Evolutionary conservation across 2,113 vertebrate genomes (phyloP), one percentile per base, ranked within the genome.

Genomic region (Paratilapia polleni): DNA sequence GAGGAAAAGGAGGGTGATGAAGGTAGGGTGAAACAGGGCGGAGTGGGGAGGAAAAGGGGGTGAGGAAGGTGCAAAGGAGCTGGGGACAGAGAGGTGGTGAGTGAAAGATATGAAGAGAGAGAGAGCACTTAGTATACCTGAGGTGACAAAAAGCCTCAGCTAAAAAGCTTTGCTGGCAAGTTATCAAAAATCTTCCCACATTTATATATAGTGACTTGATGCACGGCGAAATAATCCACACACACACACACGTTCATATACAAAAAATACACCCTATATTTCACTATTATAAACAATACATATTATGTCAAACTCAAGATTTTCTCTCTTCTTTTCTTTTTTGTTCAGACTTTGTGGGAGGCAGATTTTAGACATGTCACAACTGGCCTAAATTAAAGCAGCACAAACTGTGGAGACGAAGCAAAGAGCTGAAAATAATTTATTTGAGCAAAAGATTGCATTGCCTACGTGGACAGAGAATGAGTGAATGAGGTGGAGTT

Each of bases 161-260:
- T 90, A 90, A 91, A 94, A 86, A 93, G 92, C 92, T 92, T 90
- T 68, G 36, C 89, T 91, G 90, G 92, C 93, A 89, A 11, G 43
- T 78, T 76, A 74, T 89, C 94, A 93, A 91, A 88, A 90, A 85
- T 57, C 78, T 59, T 70, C 73, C 77, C 11, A 0, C 52, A n/a
- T 84, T 81, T 87, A 78, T 87, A 2, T 59, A 86, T 22, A 49
- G 78, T 73, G 38, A 36, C 24, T 62, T 56, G 38, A 83, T 49
- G 77, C 63, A 62, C 56, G 12, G 80, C 17, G 57, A 73, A 81
- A 58, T 64, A 76, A 52, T 26, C 24, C 24, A 60, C 47, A 60
- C 58, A 66, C 14, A 60, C 2, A 78, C 20, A 82, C 63, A 81
- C 57, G 80, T n/a, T 6, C 19, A 38, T 8, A 58, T 12, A 14